These are phyloP conservation scores for Lasioglossum morio DNA, from an alignment of 2,888 invertebrate species.

Conservation along the genomic window DNA sequence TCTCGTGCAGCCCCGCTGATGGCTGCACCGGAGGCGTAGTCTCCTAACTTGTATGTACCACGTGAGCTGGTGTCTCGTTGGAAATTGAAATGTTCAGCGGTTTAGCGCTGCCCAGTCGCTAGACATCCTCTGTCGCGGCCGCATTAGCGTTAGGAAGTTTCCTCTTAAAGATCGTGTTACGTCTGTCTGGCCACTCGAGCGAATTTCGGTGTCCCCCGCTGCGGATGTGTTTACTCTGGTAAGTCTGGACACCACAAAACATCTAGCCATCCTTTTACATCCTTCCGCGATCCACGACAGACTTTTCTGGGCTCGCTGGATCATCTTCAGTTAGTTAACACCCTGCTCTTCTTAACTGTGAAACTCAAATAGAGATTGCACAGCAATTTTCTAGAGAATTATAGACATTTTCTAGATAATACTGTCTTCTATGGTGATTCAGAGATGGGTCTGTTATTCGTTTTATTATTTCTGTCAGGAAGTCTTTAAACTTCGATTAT, in stretches of 20 bases:
- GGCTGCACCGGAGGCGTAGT: constrained; percentile 36
- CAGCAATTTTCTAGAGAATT: neutral
- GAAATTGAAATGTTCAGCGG: constrained; percentile 71
- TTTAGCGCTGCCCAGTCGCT: constrained; percentile 66
- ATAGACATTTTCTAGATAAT: neutral
- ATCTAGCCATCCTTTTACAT: neutral
- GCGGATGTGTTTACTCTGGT: constrained; percentile 67
- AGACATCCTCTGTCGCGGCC: constrained; percentile 67
- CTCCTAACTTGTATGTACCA: constrained; percentile 46
- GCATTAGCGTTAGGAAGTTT: constrained; percentile 59
- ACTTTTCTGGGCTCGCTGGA: neutral
- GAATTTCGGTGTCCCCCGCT: constrained; percentile 48
- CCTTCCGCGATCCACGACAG: neutral
- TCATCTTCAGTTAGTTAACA: neutral
- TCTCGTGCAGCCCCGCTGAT: neutral
- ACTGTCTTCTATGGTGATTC: neutral
- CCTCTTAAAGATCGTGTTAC: constrained; percentile 50
- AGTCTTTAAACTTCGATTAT: neutral
- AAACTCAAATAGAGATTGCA: neutral
- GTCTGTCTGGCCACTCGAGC: constrained; percentile 38
- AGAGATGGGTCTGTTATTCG: neutral
- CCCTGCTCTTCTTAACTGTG: neutral
- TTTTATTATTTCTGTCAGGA: neutral
- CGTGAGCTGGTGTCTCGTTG: constrained; percentile 63
- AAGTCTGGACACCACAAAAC: constrained; percentile 49